phyloP scores from a whole-genome alignment of 2,797 vertebrate genomes.

The Anas bahamensis region DNA sequence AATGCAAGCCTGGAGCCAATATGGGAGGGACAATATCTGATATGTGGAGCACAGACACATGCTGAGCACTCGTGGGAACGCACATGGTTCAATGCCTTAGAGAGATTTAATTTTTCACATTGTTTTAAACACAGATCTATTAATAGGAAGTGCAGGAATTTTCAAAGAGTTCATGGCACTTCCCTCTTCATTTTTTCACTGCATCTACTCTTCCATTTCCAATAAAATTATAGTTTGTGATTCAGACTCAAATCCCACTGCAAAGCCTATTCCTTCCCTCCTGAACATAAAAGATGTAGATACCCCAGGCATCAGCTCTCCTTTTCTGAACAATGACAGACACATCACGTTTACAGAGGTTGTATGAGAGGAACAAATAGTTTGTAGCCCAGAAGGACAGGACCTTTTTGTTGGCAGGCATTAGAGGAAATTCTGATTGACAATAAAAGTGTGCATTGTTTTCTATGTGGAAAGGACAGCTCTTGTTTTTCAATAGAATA shows the following conservation, averaged over 20 bases:
- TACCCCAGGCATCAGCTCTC: background rate
- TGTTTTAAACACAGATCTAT: slow-evolving; percentile 52
- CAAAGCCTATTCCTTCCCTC: background rate
- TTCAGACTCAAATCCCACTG: background rate
- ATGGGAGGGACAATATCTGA: background rate
- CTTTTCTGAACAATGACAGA: background rate
- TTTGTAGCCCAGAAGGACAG: background rate
- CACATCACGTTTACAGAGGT: background rate
- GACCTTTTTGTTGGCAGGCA: background rate
- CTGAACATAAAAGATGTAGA: background rate
- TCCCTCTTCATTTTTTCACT: slow-evolving; percentile 4
- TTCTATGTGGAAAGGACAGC: background rate
- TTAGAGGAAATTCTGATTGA: fast-evolving
- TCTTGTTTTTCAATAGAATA: background rate
- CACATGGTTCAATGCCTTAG: slow-evolving; percentile 19
- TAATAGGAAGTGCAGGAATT: slow-evolving; percentile 60
- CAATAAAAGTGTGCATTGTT: background rate
- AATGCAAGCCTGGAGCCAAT: background rate
- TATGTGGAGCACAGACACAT: background rate
- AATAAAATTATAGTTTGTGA: background rate
- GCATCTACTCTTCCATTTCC: slow-evolving; percentile 3
- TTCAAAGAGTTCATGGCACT: slow-evolving; percentile 21
- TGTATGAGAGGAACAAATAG: background rate
- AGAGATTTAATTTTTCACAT: slow-evolving; percentile 36
- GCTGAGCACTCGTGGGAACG: slow-evolving; percentile 7